Conservation (phyloP, 1,140 invertebrate species). For the Temnothorax nylanderi region DNA sequence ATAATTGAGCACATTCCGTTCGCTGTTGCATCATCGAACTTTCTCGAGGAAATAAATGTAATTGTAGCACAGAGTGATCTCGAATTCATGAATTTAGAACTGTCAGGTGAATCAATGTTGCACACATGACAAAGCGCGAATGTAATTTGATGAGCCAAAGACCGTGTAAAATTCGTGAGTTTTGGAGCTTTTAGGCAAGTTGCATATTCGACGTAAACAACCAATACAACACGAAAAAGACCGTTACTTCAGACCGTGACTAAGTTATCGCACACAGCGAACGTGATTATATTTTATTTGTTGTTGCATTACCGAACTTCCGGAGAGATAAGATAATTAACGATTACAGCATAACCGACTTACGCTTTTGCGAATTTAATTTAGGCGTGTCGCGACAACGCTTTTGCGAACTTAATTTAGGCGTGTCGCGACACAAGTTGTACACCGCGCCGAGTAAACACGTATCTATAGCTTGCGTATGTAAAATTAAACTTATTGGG, state of each 20-base stretch:
- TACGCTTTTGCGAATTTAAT: not conserved
- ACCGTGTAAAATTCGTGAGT: constrained; percentile 12
- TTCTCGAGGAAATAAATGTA: not conserved
- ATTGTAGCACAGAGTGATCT: not conserved
- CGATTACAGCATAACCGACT: not conserved
- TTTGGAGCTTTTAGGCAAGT: constrained; percentile 16
- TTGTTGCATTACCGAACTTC: constrained; percentile 8
- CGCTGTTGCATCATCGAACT: constrained; percentile 21
- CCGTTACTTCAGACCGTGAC: not conserved
- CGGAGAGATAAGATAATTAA: constrained; percentile 13
- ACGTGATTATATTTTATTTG: constrained; percentile 4
- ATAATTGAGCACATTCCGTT: constrained; percentile 9
- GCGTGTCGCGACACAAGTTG: not conserved
- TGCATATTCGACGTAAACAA: not conserved
- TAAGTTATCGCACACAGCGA: constrained; percentile 25
- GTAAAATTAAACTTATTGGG: not conserved
- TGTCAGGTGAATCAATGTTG: not conserved
- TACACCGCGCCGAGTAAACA: not conserved
- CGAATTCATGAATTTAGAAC: constrained; percentile 14
- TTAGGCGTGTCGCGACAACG: not conserved
- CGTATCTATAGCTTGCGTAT: not conserved
- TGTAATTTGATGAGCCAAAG: constrained; percentile 1
- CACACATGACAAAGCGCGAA: not conserved
- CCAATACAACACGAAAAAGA: not conserved
- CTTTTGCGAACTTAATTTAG: constrained; percentile 12